Evolutionary conservation across 1,140 invertebrate genomes (phyloP).

Genomic region (Cecropterus lyciades): DNA sequence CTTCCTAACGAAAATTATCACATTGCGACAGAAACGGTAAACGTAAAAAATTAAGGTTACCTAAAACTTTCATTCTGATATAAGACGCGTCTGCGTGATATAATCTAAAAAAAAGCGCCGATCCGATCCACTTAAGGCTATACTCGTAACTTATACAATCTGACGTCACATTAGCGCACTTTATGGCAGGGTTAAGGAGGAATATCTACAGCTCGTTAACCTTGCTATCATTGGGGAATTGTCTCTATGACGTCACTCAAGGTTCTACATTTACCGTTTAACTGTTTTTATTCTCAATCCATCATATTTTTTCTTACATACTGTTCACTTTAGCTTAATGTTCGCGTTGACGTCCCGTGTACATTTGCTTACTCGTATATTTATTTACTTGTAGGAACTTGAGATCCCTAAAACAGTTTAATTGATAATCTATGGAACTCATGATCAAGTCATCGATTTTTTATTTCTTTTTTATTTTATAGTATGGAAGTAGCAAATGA

Average conservation of each 20-base stretch:
- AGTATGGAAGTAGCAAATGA: no score
- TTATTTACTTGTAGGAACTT: no score
- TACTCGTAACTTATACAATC: conserved; percentile 39
- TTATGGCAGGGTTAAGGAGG: conserved; percentile 56
- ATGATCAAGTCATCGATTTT: no score
- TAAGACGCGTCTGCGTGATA: not conserved
- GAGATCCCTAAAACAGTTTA: no score
- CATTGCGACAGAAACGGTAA: no score
- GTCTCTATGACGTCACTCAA: conserved; percentile 46
- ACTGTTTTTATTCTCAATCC: not conserved
- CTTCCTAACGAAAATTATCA: no score
- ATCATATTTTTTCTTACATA: not conserved
- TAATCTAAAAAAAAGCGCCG: conserved; percentile 8
- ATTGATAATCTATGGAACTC: no score
- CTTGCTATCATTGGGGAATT: conserved; percentile 54
- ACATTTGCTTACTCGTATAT: no score
- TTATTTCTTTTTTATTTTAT: no score
- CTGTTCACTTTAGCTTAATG: conserved; percentile 6
- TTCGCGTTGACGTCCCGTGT: no score
- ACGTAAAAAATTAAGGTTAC: not conserved
- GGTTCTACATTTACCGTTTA: conserved; percentile 5
- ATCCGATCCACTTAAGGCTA: conserved; percentile 29
- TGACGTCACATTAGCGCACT: conserved; percentile 54
- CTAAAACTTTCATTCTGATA: not conserved
- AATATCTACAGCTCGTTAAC: conserved; percentile 59